Percentiles rank a stretch among this genome's conserved stretches.
These are phyloP conservation scores for Hedya salicella DNA, from an alignment of 2,888 invertebrate species.

Conservation along the genomic window DNA sequence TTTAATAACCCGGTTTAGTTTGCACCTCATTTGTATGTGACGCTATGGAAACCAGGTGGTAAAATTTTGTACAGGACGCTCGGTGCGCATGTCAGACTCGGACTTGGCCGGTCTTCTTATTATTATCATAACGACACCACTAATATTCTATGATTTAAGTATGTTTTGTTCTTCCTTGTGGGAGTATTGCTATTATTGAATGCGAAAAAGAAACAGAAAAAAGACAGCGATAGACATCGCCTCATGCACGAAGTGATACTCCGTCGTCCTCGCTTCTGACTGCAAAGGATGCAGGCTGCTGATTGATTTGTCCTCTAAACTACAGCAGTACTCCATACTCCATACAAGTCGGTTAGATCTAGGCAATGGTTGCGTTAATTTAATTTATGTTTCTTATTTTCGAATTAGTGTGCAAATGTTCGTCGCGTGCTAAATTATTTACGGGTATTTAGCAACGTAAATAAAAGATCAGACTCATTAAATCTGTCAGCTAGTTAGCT, in stretches of 20 bases:
- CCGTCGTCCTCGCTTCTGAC: not conserved
- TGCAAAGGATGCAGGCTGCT: not conserved
- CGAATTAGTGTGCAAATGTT: conserved; percentile 1
- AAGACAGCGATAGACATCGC: no score
- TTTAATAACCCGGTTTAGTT: no score
- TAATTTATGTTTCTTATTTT: not conserved
- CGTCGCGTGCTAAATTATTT: conserved; percentile 24
- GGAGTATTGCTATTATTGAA: no score
- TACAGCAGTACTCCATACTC: not conserved
- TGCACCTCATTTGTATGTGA: no score
- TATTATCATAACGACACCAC: no score
- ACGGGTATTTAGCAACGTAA: not conserved
- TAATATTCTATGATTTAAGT: not conserved
- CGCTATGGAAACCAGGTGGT: no score
- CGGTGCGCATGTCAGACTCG: no score
- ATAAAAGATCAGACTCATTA: conserved; percentile 15
- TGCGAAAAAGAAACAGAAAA: no score
- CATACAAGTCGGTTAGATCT: not conserved
- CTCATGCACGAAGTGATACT: not conserved
- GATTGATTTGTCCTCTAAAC: not conserved
- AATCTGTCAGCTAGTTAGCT: conserved; percentile 31
- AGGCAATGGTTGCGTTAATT: not conserved
- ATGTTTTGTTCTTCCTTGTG: not conserved
- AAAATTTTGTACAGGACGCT: no score
- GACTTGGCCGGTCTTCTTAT: no score